Conservation (phyloP, 2,113 vertebrate species). For the Clarias batrachus region DNA sequence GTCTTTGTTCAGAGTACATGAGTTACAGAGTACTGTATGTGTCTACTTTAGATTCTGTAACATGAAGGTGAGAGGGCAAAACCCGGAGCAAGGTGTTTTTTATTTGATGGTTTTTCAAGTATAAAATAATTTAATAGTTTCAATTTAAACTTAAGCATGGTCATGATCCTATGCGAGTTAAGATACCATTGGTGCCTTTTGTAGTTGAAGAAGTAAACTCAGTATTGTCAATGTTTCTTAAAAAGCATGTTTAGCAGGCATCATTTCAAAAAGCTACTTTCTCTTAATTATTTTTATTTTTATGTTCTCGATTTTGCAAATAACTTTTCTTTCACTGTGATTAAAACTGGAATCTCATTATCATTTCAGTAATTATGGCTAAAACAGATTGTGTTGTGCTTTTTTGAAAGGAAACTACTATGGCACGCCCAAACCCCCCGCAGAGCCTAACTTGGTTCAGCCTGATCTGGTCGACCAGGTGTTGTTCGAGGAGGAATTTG, state of each 20-base stretch:
- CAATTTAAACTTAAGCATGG: background rate
- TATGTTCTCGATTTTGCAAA: background rate
- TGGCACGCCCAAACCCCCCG: slow-evolving; percentile 93
- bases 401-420: slow-evolving; percentile 89
- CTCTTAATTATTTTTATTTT: background rate
- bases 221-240: background rate
- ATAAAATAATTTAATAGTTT: background rate
- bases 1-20: background rate
- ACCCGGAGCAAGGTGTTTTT: background rate
- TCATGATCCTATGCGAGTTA: background rate
- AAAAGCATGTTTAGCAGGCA: background rate
- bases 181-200: slow-evolving; percentile 9
- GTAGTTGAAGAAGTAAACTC: background rate
- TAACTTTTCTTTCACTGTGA: background rate
- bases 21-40: background rate
- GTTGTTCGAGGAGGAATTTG: slow-evolving; percentile 95
- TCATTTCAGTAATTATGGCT: background rate
- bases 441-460: slow-evolving; percentile 93
- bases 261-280: background rate
- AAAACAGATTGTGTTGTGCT: background rate
- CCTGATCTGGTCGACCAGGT: slow-evolving; percentile 95
- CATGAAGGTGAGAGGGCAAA: background rate
- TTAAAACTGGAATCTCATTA: background rate
- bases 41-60: background rate
- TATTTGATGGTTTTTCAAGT: background rate